Evolutionary conservation across 2,113 vertebrate genomes (phyloP), one percentile per base, ranked within the genome.

Genomic region (Casuarius casuarius): DNA sequence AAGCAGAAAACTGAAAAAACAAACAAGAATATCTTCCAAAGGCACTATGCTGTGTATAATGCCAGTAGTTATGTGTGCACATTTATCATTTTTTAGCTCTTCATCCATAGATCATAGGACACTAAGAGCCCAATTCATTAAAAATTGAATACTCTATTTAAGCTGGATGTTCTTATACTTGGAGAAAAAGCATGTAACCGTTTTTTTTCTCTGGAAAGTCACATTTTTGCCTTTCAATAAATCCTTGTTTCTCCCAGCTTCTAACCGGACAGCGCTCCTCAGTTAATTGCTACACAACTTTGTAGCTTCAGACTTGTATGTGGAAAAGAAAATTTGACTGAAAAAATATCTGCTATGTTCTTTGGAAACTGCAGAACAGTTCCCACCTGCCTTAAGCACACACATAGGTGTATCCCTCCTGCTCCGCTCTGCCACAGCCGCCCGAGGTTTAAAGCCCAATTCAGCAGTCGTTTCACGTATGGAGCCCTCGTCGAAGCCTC

Each of bases 81-180:
- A 96, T 95, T 95, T 92, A 96, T 97, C 78, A 90, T 91, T 86
- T 94, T 96, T 97, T 68, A 91, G 72, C 52, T 94, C 84, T 89
- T 91, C 89, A 94, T 92, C 82, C 94, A 97, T 94, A 97, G 93
- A 96, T 95, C 85, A 96, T 28, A 95, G 88, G 76, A 89, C 87
- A 94, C 78, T 95, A 95, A 95, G 95, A 97, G 90, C 84, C 94
- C 95, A 97, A 97, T 96, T 97, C 94, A 97, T 97, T 96, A 97
- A 97, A 97, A 97, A 97, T 94, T 97, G 92, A 97, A 96, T 94
- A 95, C 76, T 88, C 66, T 91, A 74, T 97, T 97, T 96, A 94
- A 94, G 91, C 87, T 89, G 79, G 86, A 95, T 95, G 77, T 87
- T 89, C 63, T 89, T 90, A 56, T 84, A 79, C 54, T 56, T 42